Conservation (phyloP, 2,797 vertebrate genomes). For the Chelon auratus region DNA sequence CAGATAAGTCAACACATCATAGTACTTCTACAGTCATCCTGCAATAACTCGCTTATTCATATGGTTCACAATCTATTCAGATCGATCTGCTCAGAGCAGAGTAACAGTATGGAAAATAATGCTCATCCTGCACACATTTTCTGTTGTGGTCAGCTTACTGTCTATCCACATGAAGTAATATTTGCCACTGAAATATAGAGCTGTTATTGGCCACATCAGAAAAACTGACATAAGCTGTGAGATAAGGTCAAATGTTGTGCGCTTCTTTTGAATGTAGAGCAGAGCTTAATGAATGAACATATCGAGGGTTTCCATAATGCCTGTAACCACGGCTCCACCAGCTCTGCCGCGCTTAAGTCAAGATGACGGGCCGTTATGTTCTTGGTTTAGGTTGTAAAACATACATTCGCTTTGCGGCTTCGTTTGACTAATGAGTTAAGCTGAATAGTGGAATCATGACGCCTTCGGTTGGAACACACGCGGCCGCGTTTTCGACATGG, state of each 20-base stretch:
- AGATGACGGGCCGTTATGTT: not conserved
- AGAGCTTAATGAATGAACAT: not conserved
- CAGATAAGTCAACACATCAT: conserved; percentile 12
- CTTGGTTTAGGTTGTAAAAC: not conserved
- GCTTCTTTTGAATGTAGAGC: not conserved
- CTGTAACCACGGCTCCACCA: no score
- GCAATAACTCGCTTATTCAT: not conserved
- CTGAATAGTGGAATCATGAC: not conserved
- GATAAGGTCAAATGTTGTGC: not conserved
- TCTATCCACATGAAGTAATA: not conserved
- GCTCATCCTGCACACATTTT: not conserved
- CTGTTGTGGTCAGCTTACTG: not conserved
- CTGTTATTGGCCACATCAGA: not conserved
- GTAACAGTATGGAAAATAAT: not conserved
- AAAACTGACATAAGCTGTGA: not conserved
- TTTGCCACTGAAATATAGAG: no score
- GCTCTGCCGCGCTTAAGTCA: no score
- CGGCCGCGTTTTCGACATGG: conserved; percentile 17
- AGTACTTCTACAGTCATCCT: not conserved
- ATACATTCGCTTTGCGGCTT: not conserved
- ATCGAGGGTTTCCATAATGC: not conserved
- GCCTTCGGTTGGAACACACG: conserved; percentile 12
- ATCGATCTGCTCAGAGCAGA: not conserved
- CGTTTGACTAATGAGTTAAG: not conserved
- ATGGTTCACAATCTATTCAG: not conserved